These are phyloP conservation scores for Cynopterus brachyotis DNA, from an alignment of 2,113 vertebrate species.

Conservation along the genomic window DNA sequence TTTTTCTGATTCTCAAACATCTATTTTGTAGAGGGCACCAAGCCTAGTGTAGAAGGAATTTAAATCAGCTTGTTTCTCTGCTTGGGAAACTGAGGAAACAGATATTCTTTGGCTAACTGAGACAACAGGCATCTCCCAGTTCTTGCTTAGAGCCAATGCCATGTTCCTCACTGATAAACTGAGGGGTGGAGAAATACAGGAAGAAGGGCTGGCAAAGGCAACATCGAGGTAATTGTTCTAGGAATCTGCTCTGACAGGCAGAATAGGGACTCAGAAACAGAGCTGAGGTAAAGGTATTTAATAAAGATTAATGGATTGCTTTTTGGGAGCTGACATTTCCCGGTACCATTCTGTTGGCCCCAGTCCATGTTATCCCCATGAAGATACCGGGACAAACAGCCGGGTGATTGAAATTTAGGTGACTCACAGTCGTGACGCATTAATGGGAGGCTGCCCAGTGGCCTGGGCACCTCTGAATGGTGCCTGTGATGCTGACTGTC, in stretches of 20 bases:
- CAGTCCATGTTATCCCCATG: rapidly evolving
- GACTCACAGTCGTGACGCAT: rapidly evolving
- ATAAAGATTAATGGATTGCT: not conserved
- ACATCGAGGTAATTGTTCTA: not conserved
- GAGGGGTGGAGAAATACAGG: not conserved
- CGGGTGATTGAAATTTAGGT: rapidly evolving
- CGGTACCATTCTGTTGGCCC: not conserved
- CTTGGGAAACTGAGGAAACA: not conserved
- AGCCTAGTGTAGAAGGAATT: not conserved
- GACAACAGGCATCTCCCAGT: not conserved
- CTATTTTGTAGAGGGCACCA: not conserved
- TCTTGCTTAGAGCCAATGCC: not conserved
- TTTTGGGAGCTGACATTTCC: not conserved
- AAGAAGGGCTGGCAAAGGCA: not conserved
- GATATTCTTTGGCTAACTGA: not conserved
- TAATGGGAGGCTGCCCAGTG: rapidly evolving
- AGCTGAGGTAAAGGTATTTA: not conserved
- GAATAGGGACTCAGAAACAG: not conserved
- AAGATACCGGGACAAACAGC: not conserved
- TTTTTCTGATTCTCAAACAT: not conserved
- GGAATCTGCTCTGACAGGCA: not conserved
- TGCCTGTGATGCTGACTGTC: not conserved
- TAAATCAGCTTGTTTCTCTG: not conserved
- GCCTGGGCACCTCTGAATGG: not conserved
- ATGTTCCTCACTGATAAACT: not conserved